Base-by-base conservation (phyloP, 35 echinoderm and acorn worm species). In the Apostichopus californicus region DNA sequence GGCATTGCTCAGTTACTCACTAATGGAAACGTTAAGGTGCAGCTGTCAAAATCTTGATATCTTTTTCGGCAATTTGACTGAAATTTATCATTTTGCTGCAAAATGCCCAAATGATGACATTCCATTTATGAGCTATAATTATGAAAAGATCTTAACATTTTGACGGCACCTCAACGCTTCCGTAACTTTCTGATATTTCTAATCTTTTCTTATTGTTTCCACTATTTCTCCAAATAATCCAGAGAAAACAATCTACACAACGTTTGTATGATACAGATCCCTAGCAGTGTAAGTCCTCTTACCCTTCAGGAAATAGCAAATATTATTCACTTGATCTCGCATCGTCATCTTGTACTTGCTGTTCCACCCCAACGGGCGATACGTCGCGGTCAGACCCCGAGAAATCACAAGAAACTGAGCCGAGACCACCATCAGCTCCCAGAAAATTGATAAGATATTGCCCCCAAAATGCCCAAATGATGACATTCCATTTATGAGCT, bases 241-340 rank as follows among this genome's bases (percentile, higher is more conserved):
- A 34, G 28, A 34, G 28, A 1, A 34, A 34, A 34, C 28, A 34
- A 25, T 14, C 22, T n/a, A 93, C 28, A 77, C 61, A 34, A 6
- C 21, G 13, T 53, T 57, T 2, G 87, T 54, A 12, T 94, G 72
- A 56, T 80, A 80, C 54, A 94, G 53, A 26, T 96, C 93, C 21
- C 9, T 13, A 8, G 90, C 79, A 24, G 93, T 93, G 9, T 90
- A 90, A 5, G 93, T 99, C 61, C 93, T 94, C 88, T 91, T 77
- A 13, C 97, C 97, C 13, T 83, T 78, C 13, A 99, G 90, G 54
- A 99, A 99, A 77, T 95, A 96, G 9, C 73, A 72, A 15, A 96
- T 54, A 84, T 99, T 99, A 20, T 86, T 93, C 1, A 96, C 5
- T 55, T 82, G 92, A 22, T 95, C 89, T 22, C 21, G n/a, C 1